These are phyloP conservation scores for Chymomyza procnemis DNA, from an alignment of 2,888 invertebrate species.

Conservation along the genomic window DNA sequence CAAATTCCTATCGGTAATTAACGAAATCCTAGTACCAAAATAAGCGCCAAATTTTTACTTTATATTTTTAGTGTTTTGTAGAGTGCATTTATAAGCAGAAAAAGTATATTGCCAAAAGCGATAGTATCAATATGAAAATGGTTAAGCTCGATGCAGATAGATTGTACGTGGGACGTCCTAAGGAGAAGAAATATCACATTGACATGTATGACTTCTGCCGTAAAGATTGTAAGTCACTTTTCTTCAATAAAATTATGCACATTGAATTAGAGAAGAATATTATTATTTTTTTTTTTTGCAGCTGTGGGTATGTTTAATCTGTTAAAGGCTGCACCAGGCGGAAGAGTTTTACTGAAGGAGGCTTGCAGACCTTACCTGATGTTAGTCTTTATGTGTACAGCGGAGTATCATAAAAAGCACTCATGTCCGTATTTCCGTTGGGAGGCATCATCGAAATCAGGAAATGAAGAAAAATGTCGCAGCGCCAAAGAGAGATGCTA, in stretches of 20 bases:
- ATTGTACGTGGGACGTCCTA: constrained; percentile 43
- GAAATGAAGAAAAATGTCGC: background rate
- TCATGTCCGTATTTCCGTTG: constrained; percentile 34
- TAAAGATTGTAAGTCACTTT: constrained; percentile 36
- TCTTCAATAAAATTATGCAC: background rate
- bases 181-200: constrained; percentile 56
- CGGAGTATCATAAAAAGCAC: constrained; percentile 24
- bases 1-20: constrained; percentile 56
- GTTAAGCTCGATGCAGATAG: constrained; percentile 58
- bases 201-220: constrained; percentile 53
- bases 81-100: constrained; percentile 62
- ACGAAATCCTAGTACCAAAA: background rate
- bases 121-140: constrained; percentile 66
- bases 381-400: constrained; percentile 29
- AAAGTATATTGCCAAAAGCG: constrained; percentile 64
- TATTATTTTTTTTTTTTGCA: background rate
- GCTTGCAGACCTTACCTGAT: constrained; percentile 31
- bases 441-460: constrained; percentile 9
- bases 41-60: background rate
- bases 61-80: constrained; percentile 50
- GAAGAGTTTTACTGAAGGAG: background rate
- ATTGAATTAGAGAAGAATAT: background rate
- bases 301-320: background rate
- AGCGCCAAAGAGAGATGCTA: constrained; percentile 25
- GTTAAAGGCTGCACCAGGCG: background rate